phyloP scores from a whole-genome alignment of 92 coral and sea anemone genomes.

The Virgularia gustaviana region DNA sequence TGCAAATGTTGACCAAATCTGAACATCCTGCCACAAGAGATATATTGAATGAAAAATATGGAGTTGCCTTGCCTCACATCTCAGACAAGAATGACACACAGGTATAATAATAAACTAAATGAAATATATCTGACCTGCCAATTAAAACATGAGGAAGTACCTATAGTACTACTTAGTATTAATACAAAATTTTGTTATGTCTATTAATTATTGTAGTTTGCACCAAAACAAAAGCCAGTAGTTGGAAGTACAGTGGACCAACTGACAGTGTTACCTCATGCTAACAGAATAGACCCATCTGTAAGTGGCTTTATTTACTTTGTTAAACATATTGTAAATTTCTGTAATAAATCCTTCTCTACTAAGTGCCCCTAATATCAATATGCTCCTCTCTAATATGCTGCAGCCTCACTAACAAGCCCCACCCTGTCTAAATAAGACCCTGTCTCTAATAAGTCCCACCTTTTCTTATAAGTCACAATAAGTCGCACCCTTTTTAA shows the following conservation, averaged over 20 bases:
- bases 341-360: too few relatives aligned
- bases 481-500: too few relatives aligned
- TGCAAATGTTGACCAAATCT: slow-evolving; percentile 74
- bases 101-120: slow-evolving; percentile 11
- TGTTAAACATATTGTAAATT: too few relatives aligned
- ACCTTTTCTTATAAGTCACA: too few relatives aligned
- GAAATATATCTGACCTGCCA: not conserved
- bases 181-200: not conserved
- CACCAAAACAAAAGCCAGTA: slow-evolving; percentile 65
- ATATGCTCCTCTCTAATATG: too few relatives aligned
- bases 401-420: too few relatives aligned
- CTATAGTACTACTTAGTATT: not conserved
- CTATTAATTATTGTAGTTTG: slow-evolving; percentile 25
- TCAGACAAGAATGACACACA: slow-evolving; percentile 65
- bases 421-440: too few relatives aligned
- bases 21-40: slow-evolving; percentile 61
- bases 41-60: slow-evolving; percentile 75
- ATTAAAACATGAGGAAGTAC: not conserved
- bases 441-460: too few relatives aligned
- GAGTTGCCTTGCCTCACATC: slow-evolving; percentile 81
- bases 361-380: too few relatives aligned
- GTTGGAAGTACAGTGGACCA: slow-evolving; percentile 82
- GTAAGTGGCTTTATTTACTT: too few relatives aligned
- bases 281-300: slow-evolving; percentile 81
- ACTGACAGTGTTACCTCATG: slow-evolving; percentile 71